Evolutionary conservation across 2,888 invertebrate genomes (phyloP), one percentile per base, ranked within the genome.

Genomic region (Mongoloraphidia duomilia): DNA sequence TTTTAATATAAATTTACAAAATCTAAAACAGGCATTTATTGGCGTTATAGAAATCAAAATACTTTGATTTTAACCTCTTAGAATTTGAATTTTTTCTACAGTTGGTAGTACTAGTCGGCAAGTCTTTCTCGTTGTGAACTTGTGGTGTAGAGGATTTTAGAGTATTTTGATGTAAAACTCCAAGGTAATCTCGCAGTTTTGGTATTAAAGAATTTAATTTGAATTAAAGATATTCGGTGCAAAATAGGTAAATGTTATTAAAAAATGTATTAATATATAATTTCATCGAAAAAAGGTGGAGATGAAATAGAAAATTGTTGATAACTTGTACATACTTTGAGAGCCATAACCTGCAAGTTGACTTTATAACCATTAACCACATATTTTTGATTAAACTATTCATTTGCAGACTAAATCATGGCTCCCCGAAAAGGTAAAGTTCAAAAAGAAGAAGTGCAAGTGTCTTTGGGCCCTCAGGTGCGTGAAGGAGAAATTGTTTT

Each of bases 371-470:
- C 11, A 34, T 26, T 40, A 26, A 47, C 36, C 11, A 34, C 33
- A 41, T 50, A 34, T 11, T 46, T 47, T 26, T 37, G 49, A 41
- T 55, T 53, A 11, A 17, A 41, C 46, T 39, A 5, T 34, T 53
- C 51, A n/a, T 50, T 60, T 57, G 8, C 49, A 59, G 55, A 50
- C 41, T 42, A 41, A 58, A 63, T 69, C 71, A 96, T 96, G 96
- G 94, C 95, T 66, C 96, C 96, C 57, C 84, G 95, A 65, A 94
- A 96, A 78, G 93, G 92, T 74, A 96, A 96, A 81, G 84, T 82
- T 61, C 88, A 87, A 62, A 93, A 94, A 74, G 95, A 96, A 70
- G 95, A 96, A 71, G 94, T 93, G 55, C 94, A 95, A 69, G 89
- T 95, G 47, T 88, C 90, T 35, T 80, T 96, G 54, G 95, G 95